Base-by-base conservation (phyloP, 1,140 invertebrate species). In the Psix sp. region DNA sequence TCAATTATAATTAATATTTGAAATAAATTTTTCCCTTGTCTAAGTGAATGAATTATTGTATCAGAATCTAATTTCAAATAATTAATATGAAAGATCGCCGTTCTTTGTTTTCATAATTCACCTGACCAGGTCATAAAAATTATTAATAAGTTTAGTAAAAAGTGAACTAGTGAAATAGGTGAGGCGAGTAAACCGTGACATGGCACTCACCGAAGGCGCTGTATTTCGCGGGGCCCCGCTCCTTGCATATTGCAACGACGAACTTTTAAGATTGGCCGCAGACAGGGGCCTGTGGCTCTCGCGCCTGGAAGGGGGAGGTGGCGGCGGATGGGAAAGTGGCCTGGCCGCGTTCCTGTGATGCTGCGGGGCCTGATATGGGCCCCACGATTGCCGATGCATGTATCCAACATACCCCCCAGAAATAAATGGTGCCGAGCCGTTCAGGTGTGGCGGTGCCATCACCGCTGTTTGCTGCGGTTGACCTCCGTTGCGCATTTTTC, bases 391-490 rank as follows among this genome's bases (percentile, higher is more conserved):
- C 38, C 83, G 82, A 2, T 78, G 74, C 35, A 82, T 74, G 56
- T 86, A 85, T 48, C 81, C 80, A 36, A 84, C 78, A 72, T 86
- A 86, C 63, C 83, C 80, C 42, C 82, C 82, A 57, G 84, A 85
- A 51, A 84, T 81, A 74, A 87, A 87, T 60, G 85, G 85, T 57
- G 82, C 80, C 57, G 85, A 85, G 48, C 84, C 85, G 79, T 87
- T 87, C 33, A 87, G 77, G 71, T 86, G 82, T 40, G 82, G 79
- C 79, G 85, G 85, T 48, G 84, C 74, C 84, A 86, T 85, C 48
- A 86, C 84, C 59, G 83, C 85, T 60, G 84, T 84, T 78, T 85
- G 82, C 57, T 86, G 85, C 56, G 77, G 76, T 65, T 86, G 82
- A 38, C 77, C 80, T 51, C 84, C 84, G 85, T 86, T 86, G 77